phyloP scores from a whole-genome alignment of 2,797 vertebrate species.

The Falco rusticolus region DNA sequence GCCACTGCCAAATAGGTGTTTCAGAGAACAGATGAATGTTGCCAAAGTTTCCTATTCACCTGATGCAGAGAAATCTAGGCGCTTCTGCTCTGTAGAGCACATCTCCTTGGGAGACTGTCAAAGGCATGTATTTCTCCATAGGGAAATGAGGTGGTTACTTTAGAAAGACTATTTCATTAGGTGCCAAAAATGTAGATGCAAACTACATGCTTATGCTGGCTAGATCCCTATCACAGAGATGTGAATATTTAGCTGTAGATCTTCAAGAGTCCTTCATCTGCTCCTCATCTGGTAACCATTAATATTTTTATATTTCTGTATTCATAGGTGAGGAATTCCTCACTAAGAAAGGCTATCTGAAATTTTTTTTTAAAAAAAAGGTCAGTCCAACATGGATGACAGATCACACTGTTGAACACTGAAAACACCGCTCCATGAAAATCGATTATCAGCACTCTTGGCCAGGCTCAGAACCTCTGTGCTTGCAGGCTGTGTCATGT shows the following conservation, averaged over 20 bases:
- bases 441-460: background rate
- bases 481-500: background rate
- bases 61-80: background rate
- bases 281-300: background rate
- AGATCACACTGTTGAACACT: background rate
- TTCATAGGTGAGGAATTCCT: background rate
- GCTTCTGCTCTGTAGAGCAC: background rate
- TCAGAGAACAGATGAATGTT: background rate
- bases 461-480: background rate
- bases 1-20: background rate
- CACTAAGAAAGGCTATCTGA: background rate
- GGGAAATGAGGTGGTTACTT: background rate
- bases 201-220: background rate
- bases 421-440: background rate
- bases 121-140: background rate
- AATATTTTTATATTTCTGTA: background rate
- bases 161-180: conserved; percentile 16
- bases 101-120: background rate
- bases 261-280: background rate
- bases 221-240: background rate
- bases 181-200: conserved; percentile 24
- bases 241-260: background rate
- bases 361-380: background rate
- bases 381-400: background rate
- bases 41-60: background rate